These are phyloP conservation scores for Monopis laevigella DNA, from an alignment of 2,888 invertebrate species.

Conservation along the genomic window DNA sequence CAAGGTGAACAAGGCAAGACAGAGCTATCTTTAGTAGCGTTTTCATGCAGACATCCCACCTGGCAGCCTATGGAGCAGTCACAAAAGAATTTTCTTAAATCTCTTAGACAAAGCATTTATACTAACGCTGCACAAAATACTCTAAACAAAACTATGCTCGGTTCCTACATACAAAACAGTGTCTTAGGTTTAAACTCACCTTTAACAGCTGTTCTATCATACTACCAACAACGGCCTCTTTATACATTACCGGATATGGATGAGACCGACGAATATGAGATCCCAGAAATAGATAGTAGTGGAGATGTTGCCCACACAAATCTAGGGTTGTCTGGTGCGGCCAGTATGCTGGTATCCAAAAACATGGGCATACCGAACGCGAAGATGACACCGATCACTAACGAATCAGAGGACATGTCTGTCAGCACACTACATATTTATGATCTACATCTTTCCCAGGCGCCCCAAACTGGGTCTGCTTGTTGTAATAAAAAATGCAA, in stretches of 20 bases:
- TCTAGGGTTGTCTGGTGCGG: conserved; percentile 41
- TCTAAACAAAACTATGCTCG: conserved; percentile 61
- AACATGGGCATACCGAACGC: conserved; percentile 33
- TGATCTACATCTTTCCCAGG: conserved; percentile 79
- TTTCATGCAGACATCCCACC: conserved; percentile 93
- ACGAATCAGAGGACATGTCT: conserved; percentile 73
- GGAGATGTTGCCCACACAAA: conserved; percentile 1
- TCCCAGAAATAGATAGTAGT: conserved; percentile 20
- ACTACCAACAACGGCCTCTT: conserved; percentile 49
- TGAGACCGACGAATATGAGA: conserved; percentile 48
- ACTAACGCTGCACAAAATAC: conserved; percentile 40
- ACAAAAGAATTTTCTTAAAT: conserved; percentile 77
- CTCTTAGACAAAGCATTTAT: conserved; percentile 68
- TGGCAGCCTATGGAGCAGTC: conserved; percentile 85
- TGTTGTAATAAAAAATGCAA: conserved; percentile 55
- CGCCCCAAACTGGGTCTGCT: conserved; percentile 26
- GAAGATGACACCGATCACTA: conserved; percentile 38
- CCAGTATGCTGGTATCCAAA: conserved; percentile 37
- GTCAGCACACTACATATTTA: conserved; percentile 87
- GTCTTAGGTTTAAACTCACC: conserved; percentile 52
- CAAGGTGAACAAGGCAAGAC: conserved; percentile 94
- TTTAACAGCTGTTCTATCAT: conserved; percentile 51
- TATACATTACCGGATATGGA: conserved; percentile 52
- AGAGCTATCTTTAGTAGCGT: conserved; percentile 95
- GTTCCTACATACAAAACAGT: conserved; percentile 59